Conservation (phyloP, 2,797 vertebrate species). For the Onychomys arenicola region DNA sequence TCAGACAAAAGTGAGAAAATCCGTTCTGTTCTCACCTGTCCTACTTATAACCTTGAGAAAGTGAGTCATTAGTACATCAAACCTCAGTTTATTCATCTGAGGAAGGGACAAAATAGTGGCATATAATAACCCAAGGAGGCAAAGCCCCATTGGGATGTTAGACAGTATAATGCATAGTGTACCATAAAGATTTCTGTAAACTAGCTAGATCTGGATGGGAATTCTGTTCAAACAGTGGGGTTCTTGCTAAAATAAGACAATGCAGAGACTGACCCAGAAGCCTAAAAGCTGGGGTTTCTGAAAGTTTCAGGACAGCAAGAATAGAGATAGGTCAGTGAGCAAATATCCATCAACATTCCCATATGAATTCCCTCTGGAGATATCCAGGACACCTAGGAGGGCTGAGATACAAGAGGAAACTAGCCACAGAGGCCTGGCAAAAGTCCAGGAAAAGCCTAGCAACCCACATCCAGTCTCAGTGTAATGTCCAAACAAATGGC, state of each 20-base stretch:
- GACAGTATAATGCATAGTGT: not conserved
- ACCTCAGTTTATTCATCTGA: constrained; percentile 48
- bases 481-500: not conserved
- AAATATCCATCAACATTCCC: not conserved
- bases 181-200: not conserved
- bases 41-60: not conserved
- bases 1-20: not conserved
- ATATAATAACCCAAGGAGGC: not conserved
- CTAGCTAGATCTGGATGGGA: not conserved
- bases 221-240: not conserved
- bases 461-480: not conserved
- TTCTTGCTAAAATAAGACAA: not conserved
- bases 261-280: not conserved
- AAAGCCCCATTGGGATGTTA: not conserved
- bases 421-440: not conserved
- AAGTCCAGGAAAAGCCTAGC: not conserved
- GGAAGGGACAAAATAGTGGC: not conserved
- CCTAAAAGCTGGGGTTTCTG: not conserved
- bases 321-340: not conserved
- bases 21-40: not conserved
- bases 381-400: not conserved
- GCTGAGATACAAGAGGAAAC: not conserved
- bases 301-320: not conserved
- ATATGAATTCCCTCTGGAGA: not conserved
- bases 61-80: not conserved